Evolutionary conservation across 2,888 invertebrate species (phyloP), one percentile per base, ranked within the genome.

Genomic region (Tachina lurida): DNA sequence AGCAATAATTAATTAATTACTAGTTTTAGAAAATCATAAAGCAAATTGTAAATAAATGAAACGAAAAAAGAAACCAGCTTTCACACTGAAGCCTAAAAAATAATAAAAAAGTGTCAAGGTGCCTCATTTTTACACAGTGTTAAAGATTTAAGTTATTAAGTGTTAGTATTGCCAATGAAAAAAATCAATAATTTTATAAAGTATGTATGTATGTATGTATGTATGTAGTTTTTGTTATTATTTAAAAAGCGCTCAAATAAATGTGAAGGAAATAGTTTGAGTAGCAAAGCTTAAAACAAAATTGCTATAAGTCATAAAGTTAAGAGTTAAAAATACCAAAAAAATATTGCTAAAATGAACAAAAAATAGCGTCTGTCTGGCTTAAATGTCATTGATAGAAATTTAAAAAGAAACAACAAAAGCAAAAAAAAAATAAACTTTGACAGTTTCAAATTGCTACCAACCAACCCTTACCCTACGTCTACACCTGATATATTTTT

Each of bases 61-160:
- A 4, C 39, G 15, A 71, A 41, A 13, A 10, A 12, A 45, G 0
- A 54, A 17, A 10, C 19, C 15, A 60, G 4, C n/a, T 68, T 49
- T 81, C 60, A 17, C 71, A 12, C 54, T n/a, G n/a, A 68, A 54
- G 39, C 15, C 45, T 3, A 60, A 31, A 39, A 62, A 70, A 47
- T 17, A 19, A 67, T 10, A n/a, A 60, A 83, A 78, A 62, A 82
- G 81, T 78, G 67, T 86, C 86, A 83, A 86, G 86, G 86, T 83
- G 86, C 86, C 86, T 83, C 77, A 47, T 45, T 52, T 67, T 43
- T 56, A 47, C 41, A 76, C 45, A 76, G 22, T 67, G 75, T 65
- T 82, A 62, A 65, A 39, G 63, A 56, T 45, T 76, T 65, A 47
- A 71, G 65, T 19, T 63, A n/a, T 78, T 65, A 65, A 82, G 58